Conservation (phyloP, 2,888 invertebrate genomes). For the Troilus luridus region DNA sequence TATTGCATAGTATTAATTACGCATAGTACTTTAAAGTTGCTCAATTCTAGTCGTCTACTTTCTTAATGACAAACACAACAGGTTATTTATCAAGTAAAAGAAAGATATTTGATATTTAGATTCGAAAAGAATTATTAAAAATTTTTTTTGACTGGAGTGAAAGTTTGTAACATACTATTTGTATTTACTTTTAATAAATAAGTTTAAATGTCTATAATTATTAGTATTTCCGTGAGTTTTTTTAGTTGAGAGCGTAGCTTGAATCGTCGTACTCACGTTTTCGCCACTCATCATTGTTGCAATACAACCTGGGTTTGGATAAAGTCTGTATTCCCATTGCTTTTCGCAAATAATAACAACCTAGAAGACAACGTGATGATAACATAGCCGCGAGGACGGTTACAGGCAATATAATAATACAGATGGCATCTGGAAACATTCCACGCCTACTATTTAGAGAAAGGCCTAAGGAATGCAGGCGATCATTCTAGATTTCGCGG, state of each 20-base stretch:
- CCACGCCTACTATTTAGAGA: conserved; percentile 29
- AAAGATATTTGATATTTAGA: no score
- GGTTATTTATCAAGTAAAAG: no score
- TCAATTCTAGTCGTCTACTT: no score
- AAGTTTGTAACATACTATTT: no score
- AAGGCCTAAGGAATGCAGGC: background rate
- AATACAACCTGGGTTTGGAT: background rate
- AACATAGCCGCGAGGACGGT: background rate
- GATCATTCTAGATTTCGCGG: conserved; percentile 22
- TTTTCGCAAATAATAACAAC: background rate
- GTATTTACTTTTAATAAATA: no score
- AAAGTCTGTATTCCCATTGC: no score
- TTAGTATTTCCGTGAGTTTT: background rate
- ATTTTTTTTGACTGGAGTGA: no score
- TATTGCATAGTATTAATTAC: no score
- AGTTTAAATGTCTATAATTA: no score
- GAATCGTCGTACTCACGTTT: background rate
- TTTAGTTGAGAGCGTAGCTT: background rate
- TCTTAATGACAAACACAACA: no score
- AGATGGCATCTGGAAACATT: conserved; percentile 37
- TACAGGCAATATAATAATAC: background rate
- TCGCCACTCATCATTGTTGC: background rate
- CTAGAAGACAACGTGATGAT: background rate
- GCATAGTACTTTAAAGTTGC: no score
- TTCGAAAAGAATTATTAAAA: no score